Evolutionary conservation across 2,113 vertebrate genomes (phyloP).

Genomic region (Otolemur garnettii): DNA sequence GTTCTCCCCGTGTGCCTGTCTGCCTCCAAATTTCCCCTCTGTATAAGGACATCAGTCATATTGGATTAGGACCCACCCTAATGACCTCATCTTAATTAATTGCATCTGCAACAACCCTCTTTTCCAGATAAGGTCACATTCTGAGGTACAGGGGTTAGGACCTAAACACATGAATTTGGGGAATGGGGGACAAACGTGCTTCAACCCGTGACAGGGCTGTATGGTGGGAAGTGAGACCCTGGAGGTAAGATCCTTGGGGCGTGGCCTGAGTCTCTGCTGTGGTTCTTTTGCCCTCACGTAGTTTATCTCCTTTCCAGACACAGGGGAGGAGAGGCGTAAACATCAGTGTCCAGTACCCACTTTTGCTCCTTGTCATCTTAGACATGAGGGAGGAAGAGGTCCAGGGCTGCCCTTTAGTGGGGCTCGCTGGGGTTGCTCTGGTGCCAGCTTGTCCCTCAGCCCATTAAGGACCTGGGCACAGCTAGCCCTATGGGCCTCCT

Average conservation of each 20-base stretch:
- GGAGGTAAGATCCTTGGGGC: not conserved
- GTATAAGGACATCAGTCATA: not conserved
- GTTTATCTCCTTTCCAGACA: not conserved
- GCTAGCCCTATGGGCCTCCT: not conserved
- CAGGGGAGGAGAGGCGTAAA: not conserved
- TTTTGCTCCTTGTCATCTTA: not conserved
- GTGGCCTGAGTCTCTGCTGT: not conserved
- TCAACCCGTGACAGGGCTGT: not conserved
- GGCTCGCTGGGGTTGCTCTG: not conserved
- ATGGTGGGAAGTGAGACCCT: not conserved
- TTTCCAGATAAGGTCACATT: not conserved
- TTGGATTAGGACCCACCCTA: not conserved
- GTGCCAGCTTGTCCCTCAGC: not conserved
- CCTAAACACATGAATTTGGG: too few relatives aligned
- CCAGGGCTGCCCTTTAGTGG: not conserved
- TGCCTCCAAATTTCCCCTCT: not conserved
- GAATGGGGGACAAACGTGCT: rapidly evolving
- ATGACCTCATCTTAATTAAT: not conserved
- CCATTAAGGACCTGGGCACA: not conserved
- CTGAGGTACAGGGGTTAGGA: not conserved
- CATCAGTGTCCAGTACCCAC: rapidly evolving
- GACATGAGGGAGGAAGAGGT: not conserved
- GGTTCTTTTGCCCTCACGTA: not conserved
- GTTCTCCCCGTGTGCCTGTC: not conserved
- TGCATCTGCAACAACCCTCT: not conserved